phyloP scores from a whole-genome alignment of 2,888 invertebrate genomes.

The Hoplodrina blanda region DNA sequence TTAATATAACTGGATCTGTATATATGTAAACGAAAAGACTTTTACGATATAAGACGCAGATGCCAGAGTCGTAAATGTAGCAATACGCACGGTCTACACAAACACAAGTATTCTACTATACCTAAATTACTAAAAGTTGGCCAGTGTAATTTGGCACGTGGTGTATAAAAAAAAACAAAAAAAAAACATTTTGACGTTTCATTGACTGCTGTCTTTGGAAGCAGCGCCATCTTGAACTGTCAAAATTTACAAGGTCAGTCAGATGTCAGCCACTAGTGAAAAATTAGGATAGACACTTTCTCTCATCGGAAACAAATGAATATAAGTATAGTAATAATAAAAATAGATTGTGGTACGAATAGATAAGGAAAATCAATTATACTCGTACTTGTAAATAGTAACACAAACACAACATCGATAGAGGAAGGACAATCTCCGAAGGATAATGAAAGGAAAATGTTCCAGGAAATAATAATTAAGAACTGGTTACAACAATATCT shows the following conservation, averaged over 20 bases:
- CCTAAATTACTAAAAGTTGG: slow-evolving; percentile 11
- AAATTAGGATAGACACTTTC: too few relatives aligned
- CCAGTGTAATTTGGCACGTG: background rate
- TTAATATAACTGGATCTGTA: slow-evolving; percentile 5
- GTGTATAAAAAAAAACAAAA: background rate
- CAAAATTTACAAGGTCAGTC: background rate
- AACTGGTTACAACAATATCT: slow-evolving; percentile 2
- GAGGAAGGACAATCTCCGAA: slow-evolving; percentile 9
- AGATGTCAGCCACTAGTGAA: too few relatives aligned
- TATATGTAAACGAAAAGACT: slow-evolving; percentile 21
- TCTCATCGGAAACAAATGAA: slow-evolving; percentile 2
- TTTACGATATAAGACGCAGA: slow-evolving; percentile 45
- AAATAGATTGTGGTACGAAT: slow-evolving; percentile 4
- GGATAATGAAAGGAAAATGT: background rate
- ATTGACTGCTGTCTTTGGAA: background rate
- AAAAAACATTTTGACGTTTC: background rate
- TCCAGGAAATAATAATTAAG: slow-evolving; percentile 1
- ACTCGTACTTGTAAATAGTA: background rate
- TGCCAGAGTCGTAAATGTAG: slow-evolving; percentile 39
- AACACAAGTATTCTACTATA: slow-evolving; percentile 6
- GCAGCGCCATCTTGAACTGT: background rate
- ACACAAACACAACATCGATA: background rate
- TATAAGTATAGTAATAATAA: slow-evolving; percentile 6
- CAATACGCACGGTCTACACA: slow-evolving; percentile 3
- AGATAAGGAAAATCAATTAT: slow-evolving; percentile 32